phyloP scores from a whole-genome alignment of 1,140 invertebrate genomes.

The Heliconius himera region DNA sequence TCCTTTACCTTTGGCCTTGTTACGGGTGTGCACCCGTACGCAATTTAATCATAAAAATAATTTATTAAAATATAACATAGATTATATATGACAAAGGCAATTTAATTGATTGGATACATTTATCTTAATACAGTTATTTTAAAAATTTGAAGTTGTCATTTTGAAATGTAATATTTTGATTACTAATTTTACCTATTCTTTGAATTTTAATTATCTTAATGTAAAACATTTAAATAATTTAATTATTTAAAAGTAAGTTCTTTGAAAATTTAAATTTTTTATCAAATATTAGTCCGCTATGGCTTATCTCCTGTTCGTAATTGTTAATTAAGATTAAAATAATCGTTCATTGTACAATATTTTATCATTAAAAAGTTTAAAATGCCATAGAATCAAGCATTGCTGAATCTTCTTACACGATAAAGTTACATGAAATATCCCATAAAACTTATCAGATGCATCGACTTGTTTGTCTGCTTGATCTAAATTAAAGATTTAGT shows the following conservation, averaged over 20 bases:
- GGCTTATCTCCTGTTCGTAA: neutral
- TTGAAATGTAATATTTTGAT: too few species aligned
- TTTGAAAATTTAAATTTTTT: neutral
- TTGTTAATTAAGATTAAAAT: neutral
- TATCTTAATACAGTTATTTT: too few species aligned
- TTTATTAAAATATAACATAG: slow-evolving; percentile 10
- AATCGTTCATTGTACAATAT: neutral
- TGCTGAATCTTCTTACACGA: too few species aligned
- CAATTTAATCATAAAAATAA: slow-evolving; percentile 31
- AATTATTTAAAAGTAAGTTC: neutral
- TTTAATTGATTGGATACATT: neutral
- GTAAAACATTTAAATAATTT: neutral
- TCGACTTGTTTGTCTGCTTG: too few species aligned
- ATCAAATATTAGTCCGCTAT: neutral
- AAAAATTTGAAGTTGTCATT: too few species aligned
- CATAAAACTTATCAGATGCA: neutral
- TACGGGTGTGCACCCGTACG: neutral
- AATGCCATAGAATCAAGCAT: too few species aligned
- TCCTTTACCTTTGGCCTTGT: slow-evolving; percentile 22
- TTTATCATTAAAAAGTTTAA: neutral
- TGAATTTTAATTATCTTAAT: too few species aligned
- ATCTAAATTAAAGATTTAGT: too few species aligned
- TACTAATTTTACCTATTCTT: too few species aligned
- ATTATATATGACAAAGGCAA: neutral
- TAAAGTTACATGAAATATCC: neutral